Conservation (phyloP, 2,888 invertebrate genomes). For the Harpalus rubripes region DNA sequence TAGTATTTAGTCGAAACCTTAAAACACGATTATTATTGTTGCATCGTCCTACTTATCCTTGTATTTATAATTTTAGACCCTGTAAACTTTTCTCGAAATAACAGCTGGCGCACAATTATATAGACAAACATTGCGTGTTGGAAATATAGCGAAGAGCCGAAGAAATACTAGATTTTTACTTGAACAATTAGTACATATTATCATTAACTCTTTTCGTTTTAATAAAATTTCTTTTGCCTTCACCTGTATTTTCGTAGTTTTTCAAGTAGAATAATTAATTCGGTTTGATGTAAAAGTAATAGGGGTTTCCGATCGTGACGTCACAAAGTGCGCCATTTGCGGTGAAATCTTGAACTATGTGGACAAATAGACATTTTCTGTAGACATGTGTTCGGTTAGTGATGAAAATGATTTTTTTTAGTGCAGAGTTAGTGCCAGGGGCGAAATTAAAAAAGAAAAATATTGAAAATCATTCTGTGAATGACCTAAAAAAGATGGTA, state of each 20-base stretch:
- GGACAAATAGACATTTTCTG: no score
- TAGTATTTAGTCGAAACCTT: background rate
- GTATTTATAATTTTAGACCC: slow-evolving; percentile 49
- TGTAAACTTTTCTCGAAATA: slow-evolving; percentile 26
- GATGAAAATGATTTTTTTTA: no score
- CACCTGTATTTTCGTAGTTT: slow-evolving; percentile 7
- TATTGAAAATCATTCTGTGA: no score
- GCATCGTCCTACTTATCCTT: slow-evolving; percentile 50
- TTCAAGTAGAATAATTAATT: background rate
- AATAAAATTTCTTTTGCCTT: background rate
- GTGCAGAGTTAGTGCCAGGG: no score
- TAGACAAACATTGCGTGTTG: slow-evolving; percentile 42
- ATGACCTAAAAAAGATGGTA: no score
- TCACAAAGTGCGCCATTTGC: no score
- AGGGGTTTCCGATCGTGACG: no score
- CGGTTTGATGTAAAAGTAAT: background rate
- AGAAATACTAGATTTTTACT: slow-evolving; percentile 11
- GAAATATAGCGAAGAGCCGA: slow-evolving; percentile 4
- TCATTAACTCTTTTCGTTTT: slow-evolving; percentile 2
- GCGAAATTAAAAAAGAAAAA: no score
- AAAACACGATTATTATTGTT: slow-evolving; percentile 9
- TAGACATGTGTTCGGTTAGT: no score
- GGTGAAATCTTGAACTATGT: no score
- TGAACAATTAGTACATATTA: slow-evolving; percentile 43
- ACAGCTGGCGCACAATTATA: slow-evolving; percentile 32